Conservation (phyloP, 2,113 vertebrate genomes). For the Nycticorax nycticorax region DNA sequence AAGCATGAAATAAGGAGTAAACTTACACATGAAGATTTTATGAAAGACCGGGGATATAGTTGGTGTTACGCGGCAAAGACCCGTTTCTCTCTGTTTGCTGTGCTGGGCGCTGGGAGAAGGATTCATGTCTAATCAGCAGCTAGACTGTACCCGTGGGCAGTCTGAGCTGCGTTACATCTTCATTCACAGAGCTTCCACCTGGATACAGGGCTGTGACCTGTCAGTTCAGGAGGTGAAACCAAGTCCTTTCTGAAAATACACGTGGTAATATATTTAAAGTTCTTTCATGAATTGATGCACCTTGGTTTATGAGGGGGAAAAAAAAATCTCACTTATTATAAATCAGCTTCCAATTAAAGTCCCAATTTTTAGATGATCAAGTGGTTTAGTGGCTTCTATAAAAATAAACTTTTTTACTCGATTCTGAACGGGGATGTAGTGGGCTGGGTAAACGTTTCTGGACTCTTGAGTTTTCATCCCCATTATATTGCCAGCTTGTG, state of each 20-base stretch:
- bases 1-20: background rate
- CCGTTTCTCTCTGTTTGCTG: background rate
- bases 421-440: background rate
- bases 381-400: background rate
- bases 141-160: background rate
- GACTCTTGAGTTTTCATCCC: background rate
- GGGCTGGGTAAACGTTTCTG: background rate
- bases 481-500: background rate
- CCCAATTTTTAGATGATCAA: background rate
- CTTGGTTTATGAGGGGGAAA: background rate
- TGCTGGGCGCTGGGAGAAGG: background rate
- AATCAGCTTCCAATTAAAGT: background rate
- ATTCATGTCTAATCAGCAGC: background rate
- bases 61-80: background rate
- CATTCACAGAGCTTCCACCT: background rate
- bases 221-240: background rate
- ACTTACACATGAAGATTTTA: background rate
- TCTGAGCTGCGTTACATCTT: background rate
- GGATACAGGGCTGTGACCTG: background rate
- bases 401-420: background rate
- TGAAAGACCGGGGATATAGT: background rate
- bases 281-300: background rate
- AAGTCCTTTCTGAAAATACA: background rate
- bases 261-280: background rate
- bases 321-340: background rate